Evolutionary conservation across 2,797 vertebrate species (phyloP).

Genomic region (Limosa lapponica): DNA sequence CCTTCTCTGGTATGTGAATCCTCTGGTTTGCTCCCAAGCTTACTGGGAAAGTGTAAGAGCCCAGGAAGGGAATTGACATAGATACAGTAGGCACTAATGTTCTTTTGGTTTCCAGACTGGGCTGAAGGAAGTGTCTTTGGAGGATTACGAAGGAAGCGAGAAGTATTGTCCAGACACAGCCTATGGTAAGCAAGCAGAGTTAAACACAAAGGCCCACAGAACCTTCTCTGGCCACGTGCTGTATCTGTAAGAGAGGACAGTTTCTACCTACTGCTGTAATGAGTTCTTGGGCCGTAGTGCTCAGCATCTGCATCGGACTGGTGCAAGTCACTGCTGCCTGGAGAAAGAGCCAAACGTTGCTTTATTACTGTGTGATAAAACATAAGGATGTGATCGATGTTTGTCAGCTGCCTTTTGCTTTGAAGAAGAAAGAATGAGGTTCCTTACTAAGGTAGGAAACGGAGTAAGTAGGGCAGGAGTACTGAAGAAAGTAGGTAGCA

Average conservation of each 20-base stretch:
- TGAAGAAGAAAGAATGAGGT: slow-evolving; percentile 10
- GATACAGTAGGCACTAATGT: slow-evolving; percentile 30
- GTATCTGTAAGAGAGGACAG: neutral
- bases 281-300: neutral
- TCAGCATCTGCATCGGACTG: neutral
- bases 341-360: neutral
- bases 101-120: slow-evolving; percentile 67
- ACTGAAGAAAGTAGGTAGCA: slow-evolving; percentile 5
- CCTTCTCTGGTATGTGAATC: neutral
- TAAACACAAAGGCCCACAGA: neutral
- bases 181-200: slow-evolving; percentile 83
- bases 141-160: slow-evolving; percentile 81
- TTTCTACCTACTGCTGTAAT: neutral
- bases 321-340: neutral
- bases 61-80: neutral
- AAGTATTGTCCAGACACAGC: slow-evolving; percentile 86
- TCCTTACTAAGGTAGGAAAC: slow-evolving; percentile 18
- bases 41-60: neutral
- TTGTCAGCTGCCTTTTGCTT: slow-evolving; percentile 32
- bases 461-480: neutral
- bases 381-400: neutral
- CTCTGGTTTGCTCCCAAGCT: neutral
- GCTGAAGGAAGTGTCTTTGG: slow-evolving; percentile 79
- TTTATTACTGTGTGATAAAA: slow-evolving; percentile 10
- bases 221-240: neutral